Conservation (phyloP, 2,113 vertebrate genomes). For the Ameiurus melas region DNA sequence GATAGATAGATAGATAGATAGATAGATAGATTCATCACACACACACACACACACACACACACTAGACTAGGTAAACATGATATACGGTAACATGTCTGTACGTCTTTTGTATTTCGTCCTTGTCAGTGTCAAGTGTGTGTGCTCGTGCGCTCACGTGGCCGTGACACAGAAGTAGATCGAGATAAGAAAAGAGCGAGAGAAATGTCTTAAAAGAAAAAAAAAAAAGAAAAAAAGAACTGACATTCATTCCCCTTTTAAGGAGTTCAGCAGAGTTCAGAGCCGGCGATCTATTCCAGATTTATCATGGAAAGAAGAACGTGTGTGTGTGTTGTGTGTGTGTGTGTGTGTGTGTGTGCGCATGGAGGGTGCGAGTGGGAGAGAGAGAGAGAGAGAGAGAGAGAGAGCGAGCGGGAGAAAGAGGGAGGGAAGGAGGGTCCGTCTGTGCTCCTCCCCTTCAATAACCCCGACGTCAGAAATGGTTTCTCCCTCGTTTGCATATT, state of each 20-base stretch:
- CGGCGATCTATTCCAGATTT: constrained; percentile 80
- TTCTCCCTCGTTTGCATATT: constrained; percentile 92
- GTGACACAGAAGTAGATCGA: not conserved
- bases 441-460: constrained; percentile 69
- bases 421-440: constrained; percentile 49
- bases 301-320: constrained; percentile 74
- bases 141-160: not conserved
- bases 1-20: not conserved
- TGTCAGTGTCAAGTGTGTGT: constrained; percentile 7
- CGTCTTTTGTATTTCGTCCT: not conserved
- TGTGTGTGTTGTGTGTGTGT: constrained; percentile 53
- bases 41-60: too few relatives aligned
- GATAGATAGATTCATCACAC: not conserved
- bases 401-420: constrained; percentile 39
- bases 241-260: constrained; percentile 69
- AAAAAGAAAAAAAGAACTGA: constrained; percentile 65
- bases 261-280: constrained; percentile 67
- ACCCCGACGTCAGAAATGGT: constrained; percentile 79
- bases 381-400: constrained; percentile 40
- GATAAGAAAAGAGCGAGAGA: constrained; percentile 36
- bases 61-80: not conserved
- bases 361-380: not conserved
- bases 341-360: constrained; percentile 36
- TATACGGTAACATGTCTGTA: not conserved
- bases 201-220: constrained; percentile 51